Evolutionary conservation across 2,888 invertebrate species (phyloP).

Genomic region (Elysia crispata): DNA sequence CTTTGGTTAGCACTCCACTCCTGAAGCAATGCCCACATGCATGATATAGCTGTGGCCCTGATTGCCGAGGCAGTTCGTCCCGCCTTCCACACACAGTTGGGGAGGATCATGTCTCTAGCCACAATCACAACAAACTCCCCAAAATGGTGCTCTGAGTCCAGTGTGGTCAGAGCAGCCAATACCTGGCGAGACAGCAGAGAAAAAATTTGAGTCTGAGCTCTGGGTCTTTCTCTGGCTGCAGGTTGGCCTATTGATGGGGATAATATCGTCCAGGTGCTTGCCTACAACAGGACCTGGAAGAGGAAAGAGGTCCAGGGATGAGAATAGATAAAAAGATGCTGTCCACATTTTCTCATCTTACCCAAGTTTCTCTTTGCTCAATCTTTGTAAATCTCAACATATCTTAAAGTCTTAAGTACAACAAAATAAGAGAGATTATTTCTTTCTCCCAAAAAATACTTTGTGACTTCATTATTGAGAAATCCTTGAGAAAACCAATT

Average conservation of each 20-base stretch:
- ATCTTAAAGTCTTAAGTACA: too few relatives aligned
- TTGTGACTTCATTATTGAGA: too few relatives aligned
- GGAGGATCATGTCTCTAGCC: conserved; percentile 81
- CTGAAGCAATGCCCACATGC: conserved; percentile 84
- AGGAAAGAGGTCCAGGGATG: neutral
- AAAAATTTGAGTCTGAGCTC: conserved; percentile 85
- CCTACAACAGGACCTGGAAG: conserved; percentile 79
- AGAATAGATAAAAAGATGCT: too few relatives aligned
- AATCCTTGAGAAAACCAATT: too few relatives aligned
- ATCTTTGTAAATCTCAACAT: too few relatives aligned
- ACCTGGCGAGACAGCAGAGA: conserved; percentile 82
- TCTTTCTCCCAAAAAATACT: too few relatives aligned
- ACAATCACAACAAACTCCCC: conserved; percentile 68
- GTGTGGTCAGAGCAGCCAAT: conserved; percentile 70
- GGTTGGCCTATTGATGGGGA: conserved; percentile 83
- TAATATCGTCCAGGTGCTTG: conserved; percentile 81
- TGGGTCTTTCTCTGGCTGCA: conserved; percentile 84
- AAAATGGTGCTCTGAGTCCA: conserved; percentile 71
- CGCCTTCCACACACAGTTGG: conserved; percentile 87
- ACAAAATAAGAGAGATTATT: too few relatives aligned
- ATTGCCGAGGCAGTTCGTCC: conserved; percentile 88
- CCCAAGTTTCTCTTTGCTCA: too few relatives aligned
- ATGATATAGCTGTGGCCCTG: conserved; percentile 86
- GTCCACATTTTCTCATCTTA: neutral
- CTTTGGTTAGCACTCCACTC: conserved; percentile 68